Evolutionary conservation across 2,113 vertebrate species (phyloP), one percentile per base, ranked within the genome.

Genomic region (Scartelaos histophorus): DNA sequence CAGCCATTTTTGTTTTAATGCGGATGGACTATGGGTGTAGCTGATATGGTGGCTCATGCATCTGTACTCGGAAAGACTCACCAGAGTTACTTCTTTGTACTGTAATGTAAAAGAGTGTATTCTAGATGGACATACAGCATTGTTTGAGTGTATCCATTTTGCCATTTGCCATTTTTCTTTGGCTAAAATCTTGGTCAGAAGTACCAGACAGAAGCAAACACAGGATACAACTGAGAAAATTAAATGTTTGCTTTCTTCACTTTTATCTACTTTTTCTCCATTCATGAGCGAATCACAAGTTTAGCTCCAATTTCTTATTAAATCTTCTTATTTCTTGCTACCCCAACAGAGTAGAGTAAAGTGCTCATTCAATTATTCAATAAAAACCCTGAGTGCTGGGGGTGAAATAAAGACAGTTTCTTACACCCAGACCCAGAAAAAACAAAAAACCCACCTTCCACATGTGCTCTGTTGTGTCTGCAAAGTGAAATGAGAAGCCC

Each of bases 351-450:
- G 24, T 69, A 6, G 16, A 12, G 17, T 25, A 24, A 56, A 54
- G 24, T 43, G 21, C 56, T 68, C 73, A 69, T 60, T 68, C 12
- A 38, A 62, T 74, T 70, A 77, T 67, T 73, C n/a, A 67, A 16
- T 49, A 74, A 34, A 53, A 67, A 24, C 56, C 57, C 16, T 70
- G 19, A 19, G 5, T 22, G 60, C 61, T 73, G 51, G 16, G 54
- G 62, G 11, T n/a, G 25, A 73, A 54, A 54, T n/a, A 66, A 51
- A 60, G 6, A 3, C 60, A 45, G 16, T 35, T 46, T 22, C 16
- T 24, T 51, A 70, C 24, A 62, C 62, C 15, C 3, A 46, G 15
- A 46, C 38, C 25, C 45, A 22, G 35, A 62, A 51, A 17, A 61
- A 76, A 12, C 66, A 71, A 54, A 72, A 7, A 45, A 51, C 62